Base-by-base conservation (phyloP, 2,797 vertebrate species). In the Hapalemur alaotrensis region DNA sequence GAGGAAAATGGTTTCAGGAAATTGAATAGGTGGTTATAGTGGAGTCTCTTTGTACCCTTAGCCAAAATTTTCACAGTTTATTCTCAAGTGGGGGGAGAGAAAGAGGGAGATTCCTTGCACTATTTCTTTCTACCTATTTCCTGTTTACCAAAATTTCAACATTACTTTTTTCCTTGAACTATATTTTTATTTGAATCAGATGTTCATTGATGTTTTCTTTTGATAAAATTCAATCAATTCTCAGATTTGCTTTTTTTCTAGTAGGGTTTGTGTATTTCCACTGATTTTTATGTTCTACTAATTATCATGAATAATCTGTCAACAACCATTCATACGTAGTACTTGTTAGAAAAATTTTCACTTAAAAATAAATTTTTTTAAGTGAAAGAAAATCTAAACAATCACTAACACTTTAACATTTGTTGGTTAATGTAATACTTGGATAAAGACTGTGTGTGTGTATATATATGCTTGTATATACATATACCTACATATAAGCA, bases 121-220 rank as follows among this genome's bases (percentile, higher is more conserved):
- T 61, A 72, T 73, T 80, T 95, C 23, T 70, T 54, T 25, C 46
- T 79, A 79, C 14, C 28, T 95, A 89, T 87, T 89, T n/a, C 25
- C 28, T 94, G 78, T 13, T 32, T 96, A 93, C 70, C 32, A 54
- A 70, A 93, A 95, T 69, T 65, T 75, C 35, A 82, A 32, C 5
- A 13, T 87, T 93, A 1, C 9, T 63, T 91, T 92, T 95, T 97
- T 89, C 65, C 87, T 65, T 97, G 43, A 54, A 67, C 17, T 91
- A 67, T 84, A 35, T 91, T 95, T 65, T 97, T 50, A 65, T 89
- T 54, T 93, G 43, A 98, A 97, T 79, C 78, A 93, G 54, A 95
- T 93, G 35, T 81, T 98, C 96, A 98, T 97, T 95, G 97, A 98
- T 96, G 83, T 75, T 98, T 98, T 97, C 93, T 93, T 98, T 98